Conservation (phyloP, 2,797 vertebrate genomes). For the Onychomys torridus region DNA sequence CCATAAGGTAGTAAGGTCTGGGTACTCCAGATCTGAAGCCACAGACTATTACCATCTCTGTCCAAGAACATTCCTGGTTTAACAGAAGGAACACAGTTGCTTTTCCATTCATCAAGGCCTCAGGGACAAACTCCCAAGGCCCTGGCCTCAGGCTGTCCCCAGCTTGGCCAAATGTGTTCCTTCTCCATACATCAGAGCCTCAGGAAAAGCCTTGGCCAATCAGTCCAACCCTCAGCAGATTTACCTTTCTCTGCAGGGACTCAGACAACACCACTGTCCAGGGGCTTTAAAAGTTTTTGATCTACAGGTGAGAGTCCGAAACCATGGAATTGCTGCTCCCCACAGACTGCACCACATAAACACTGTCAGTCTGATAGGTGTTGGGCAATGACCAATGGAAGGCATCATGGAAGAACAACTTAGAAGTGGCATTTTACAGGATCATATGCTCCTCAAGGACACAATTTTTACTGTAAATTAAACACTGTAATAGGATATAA, state of each 20-base stretch:
- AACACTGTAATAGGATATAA: neutral
- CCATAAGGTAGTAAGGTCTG: neutral
- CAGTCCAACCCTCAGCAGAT: neutral
- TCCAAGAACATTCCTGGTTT: neutral
- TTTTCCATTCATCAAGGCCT: neutral
- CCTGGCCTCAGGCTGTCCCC: neutral
- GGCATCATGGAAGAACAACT: neutral
- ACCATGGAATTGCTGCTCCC: neutral
- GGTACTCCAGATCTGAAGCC: neutral
- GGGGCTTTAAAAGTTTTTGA: conserved; percentile 7
- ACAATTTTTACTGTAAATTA: conserved; percentile 3
- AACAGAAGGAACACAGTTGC: neutral
- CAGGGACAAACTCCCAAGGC: neutral
- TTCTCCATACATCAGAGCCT: neutral
- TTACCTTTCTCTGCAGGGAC: neutral
- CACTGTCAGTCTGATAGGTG: neutral
- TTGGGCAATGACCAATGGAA: neutral
- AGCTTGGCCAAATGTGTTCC: neutral
- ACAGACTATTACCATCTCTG: neutral
- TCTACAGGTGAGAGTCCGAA: neutral
- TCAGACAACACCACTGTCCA: neutral
- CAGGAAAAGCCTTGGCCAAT: neutral
- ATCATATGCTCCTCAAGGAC: neutral
- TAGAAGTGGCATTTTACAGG: neutral
- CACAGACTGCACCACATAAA: neutral